phyloP scores from a whole-genome alignment of 2,113 vertebrate genomes.

The Hippocampus zosterae region DNA sequence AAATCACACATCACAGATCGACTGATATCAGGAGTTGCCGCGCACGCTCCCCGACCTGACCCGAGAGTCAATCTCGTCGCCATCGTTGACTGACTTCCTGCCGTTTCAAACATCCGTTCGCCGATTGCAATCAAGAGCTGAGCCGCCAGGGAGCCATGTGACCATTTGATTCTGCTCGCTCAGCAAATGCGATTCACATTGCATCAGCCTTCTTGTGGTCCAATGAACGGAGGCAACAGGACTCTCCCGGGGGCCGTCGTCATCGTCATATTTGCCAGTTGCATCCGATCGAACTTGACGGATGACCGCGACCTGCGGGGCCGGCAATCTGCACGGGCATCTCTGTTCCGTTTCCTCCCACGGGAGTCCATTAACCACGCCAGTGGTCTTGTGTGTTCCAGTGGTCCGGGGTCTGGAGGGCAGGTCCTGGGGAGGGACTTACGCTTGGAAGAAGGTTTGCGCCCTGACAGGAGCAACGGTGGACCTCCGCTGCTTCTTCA shows the following conservation, averaged over 20 bases:
- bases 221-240: not conserved
- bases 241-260: not conserved
- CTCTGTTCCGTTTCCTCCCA: not conserved
- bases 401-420: not conserved
- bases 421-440: not conserved
- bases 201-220: not conserved
- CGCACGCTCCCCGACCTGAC: not conserved
- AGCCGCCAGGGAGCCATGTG: not conserved
- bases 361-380: not conserved
- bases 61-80: not conserved
- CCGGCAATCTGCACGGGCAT: not conserved
- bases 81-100: not conserved
- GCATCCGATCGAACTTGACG: not conserved
- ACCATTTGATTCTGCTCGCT: not conserved
- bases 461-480: not conserved
- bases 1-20: not conserved
- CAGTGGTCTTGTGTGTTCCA: not conserved
- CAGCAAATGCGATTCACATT: not conserved
- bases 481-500: not conserved
- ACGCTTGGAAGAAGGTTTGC: not conserved
- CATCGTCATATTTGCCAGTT: not conserved
- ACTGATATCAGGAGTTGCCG: not conserved
- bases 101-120: not conserved
- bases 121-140: not conserved
- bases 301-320: not conserved